Percentiles rank a stretch among this genome's conserved stretches.
These are phyloP conservation scores for Schizopygopsis malacanthus DNA, from an alignment of 2,797 vertebrate species.

Conservation along the genomic window DNA sequence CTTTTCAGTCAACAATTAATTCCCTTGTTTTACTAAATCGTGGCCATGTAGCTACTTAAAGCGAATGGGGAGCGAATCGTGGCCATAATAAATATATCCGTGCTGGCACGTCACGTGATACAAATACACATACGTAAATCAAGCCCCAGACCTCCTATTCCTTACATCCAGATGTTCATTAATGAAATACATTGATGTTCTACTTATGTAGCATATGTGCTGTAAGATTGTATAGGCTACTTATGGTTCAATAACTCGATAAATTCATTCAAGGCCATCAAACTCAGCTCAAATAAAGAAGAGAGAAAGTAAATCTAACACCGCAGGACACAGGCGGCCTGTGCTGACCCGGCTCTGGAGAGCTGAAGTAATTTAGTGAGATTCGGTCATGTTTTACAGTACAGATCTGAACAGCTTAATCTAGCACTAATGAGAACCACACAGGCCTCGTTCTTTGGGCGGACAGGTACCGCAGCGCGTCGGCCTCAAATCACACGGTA, in stretches of 20 bases:
- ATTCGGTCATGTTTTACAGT: slow-evolving; percentile 65
- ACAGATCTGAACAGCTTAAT: slow-evolving; percentile 72
- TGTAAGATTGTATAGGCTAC: neutral
- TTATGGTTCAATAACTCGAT: slow-evolving; percentile 9
- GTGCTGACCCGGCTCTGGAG: slow-evolving; percentile 66
- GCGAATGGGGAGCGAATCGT: neutral
- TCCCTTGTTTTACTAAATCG: neutral
- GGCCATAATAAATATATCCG: neutral
- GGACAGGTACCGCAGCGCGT: slow-evolving; percentile 36
- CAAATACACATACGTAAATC: slow-evolving; percentile 44
- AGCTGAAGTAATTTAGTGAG: slow-evolving; percentile 68
- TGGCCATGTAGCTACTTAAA: neutral
- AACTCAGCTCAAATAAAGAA: slow-evolving; percentile 66
- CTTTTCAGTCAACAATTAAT: neutral
- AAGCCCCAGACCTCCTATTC: slow-evolving; percentile 35
- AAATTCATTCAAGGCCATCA: slow-evolving; percentile 54
- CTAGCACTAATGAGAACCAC: slow-evolving; percentile 76
- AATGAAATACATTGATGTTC: slow-evolving; percentile 35
- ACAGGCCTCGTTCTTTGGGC: slow-evolving; percentile 6
- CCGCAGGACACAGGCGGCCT: slow-evolving; percentile 63
- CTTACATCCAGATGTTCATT: slow-evolving; percentile 32
- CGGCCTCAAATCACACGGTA: slow-evolving; percentile 43
- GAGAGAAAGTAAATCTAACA: slow-evolving; percentile 67
- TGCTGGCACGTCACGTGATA: neutral
- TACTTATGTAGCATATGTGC: neutral